Evolutionary conservation across 2,113 vertebrate genomes (phyloP).

Genomic region (Xiphorhynchus elegans): DNA sequence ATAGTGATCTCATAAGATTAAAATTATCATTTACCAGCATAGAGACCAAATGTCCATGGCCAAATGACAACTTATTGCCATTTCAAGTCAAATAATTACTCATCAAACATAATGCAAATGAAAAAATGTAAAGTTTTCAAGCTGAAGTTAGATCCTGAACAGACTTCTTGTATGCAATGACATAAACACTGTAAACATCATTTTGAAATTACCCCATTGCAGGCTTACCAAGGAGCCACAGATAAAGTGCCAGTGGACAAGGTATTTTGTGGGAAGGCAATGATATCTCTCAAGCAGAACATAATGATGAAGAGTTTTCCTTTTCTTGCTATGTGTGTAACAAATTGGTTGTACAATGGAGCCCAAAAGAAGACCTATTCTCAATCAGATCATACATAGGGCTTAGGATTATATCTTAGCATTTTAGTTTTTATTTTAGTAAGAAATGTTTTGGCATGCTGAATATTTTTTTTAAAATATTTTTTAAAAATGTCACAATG

Average conservation of each 20-base stretch:
- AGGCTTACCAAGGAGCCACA: neutral
- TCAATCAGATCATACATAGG: neutral
- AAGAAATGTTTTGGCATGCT: neutral
- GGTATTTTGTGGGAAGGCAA: neutral
- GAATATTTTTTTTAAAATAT: neutral
- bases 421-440: neutral
- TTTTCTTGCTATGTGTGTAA: neutral
- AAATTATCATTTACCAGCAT: neutral
- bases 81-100: neutral
- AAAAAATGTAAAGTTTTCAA: neutral
- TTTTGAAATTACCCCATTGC: neutral
- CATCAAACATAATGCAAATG: neutral
- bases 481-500: neutral
- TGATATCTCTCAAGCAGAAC: neutral
- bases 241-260: neutral
- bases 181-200: neutral
- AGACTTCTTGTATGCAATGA: neutral
- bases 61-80: neutral
- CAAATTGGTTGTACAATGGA: neutral
- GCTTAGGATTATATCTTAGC: neutral
- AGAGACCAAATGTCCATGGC: neutral
- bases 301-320: neutral
- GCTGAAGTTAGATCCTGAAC: neutral
- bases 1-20: neutral
- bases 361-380: neutral